phyloP scores from a whole-genome alignment of 1,140 invertebrate genomes.

The Anastrepha obliqua region DNA sequence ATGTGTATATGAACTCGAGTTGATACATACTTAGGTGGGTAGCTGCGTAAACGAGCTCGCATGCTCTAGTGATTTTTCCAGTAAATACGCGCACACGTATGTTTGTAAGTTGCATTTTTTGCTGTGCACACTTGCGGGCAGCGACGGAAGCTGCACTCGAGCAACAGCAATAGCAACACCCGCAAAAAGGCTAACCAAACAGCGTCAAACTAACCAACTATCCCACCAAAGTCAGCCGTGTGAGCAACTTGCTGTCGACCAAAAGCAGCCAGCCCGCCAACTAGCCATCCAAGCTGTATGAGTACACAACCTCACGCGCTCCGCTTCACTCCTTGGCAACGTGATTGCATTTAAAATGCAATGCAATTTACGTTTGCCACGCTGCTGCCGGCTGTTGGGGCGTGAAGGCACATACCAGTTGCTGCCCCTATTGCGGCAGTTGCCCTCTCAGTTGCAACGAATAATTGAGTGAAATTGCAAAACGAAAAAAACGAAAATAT shows the following conservation, averaged over 20 bases:
- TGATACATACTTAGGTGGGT: not conserved
- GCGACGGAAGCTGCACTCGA: not conserved
- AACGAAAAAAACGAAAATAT: not conserved
- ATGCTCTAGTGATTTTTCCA: not conserved
- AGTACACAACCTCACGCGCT: not conserved
- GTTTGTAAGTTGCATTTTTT: slow-evolving; percentile 5
- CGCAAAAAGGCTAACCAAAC: not conserved
- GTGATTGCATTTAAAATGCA: slow-evolving; percentile 51
- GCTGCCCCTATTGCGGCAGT: not conserved
- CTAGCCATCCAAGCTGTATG: not conserved
- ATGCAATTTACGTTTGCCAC: slow-evolving; percentile 34
- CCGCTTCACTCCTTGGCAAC: not conserved
- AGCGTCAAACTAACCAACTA: not conserved
- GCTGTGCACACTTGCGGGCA: not conserved
- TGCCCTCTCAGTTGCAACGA: not conserved
- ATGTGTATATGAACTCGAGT: not conserved
- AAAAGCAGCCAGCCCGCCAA: not conserved
- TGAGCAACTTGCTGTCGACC: not conserved
- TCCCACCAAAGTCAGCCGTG: not conserved
- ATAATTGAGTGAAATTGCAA: slow-evolving; percentile 23
- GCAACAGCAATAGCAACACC: not conserved
- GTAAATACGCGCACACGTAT: no score
- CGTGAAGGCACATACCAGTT: not conserved
- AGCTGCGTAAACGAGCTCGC: not conserved
- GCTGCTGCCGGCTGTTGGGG: not conserved